Conservation (phyloP, 2,888 invertebrate species). For the Drosophila silvestris region DNA sequence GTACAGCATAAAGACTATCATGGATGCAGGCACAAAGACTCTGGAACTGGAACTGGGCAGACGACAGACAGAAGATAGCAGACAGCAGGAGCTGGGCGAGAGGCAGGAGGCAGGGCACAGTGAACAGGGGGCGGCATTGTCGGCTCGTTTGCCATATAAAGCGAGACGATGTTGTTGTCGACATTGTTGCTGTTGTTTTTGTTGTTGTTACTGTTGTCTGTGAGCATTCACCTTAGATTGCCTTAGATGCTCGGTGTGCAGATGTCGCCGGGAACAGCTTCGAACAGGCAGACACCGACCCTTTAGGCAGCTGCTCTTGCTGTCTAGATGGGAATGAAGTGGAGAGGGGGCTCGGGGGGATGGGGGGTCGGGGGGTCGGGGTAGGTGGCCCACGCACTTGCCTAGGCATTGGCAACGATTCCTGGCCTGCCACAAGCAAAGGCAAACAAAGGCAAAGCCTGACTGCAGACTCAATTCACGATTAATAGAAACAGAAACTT, state of each 20-base stretch:
- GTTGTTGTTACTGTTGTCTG: constrained; percentile 20
- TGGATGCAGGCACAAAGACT: constrained; percentile 18
- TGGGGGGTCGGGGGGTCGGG: constrained; percentile 2
- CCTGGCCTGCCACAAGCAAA: constrained; percentile 20
- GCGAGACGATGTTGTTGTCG: constrained; percentile 51
- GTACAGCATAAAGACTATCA: constrained; percentile 4
- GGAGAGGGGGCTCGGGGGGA: neutral
- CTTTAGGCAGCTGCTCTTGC: constrained; percentile 56
- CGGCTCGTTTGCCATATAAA: constrained; percentile 73
- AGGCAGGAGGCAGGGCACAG: constrained; percentile 7
- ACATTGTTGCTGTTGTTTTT: constrained; percentile 26
- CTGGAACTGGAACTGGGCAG: constrained; percentile 3
- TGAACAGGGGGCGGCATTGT: constrained; percentile 35
- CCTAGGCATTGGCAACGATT: constrained; percentile 47
- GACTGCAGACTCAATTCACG: constrained; percentile 67
- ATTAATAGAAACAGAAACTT: constrained; percentile 30
- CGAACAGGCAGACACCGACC: constrained; percentile 40
- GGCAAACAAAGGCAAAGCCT: constrained; percentile 53
- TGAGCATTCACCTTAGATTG: constrained; percentile 58
- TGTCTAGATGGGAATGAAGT: neutral
- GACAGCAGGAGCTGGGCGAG: constrained; percentile 1
- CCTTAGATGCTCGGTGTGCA: constrained; percentile 45
- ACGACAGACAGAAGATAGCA: constrained; percentile 3
- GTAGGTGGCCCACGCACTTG: constrained; percentile 69
- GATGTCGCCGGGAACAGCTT: constrained; percentile 65